Conservation (phyloP, 2,888 invertebrate genomes). For the Oasisia sp. region DNA sequence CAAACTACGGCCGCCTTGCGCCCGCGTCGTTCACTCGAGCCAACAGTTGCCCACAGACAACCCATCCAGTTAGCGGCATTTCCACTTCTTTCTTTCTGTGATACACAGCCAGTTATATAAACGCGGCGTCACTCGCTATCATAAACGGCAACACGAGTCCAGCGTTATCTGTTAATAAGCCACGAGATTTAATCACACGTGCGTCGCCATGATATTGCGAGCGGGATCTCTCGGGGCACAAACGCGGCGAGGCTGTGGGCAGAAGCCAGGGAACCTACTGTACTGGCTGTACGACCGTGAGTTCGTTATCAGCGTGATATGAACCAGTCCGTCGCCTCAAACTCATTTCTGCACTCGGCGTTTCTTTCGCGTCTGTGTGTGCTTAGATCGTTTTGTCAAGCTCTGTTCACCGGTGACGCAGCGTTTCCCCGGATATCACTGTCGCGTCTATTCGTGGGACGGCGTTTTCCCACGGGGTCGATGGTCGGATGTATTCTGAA, state of each 20-base stretch:
- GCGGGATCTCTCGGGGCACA: not conserved
- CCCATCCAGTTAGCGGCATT: not conserved
- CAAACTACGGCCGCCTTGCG: not conserved
- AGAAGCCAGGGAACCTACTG: not conserved
- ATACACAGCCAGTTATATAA: not conserved
- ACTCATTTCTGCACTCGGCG: not conserved
- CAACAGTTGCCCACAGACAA: not conserved
- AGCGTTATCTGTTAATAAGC: not conserved
- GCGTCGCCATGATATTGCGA: not conserved
- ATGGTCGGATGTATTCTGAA: not conserved
- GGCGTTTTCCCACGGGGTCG: not conserved
- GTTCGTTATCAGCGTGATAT: not conserved
- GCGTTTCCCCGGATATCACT: not conserved
- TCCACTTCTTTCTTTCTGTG: not conserved
- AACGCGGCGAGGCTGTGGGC: not conserved
- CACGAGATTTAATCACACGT: not conserved
- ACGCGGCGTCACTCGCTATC: not conserved
- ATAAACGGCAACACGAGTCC: not conserved
- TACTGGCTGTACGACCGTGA: not conserved
- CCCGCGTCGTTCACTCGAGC: not conserved
- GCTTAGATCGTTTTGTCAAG: not conserved
- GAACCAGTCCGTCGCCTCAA: not conserved
- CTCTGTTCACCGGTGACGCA: not conserved
- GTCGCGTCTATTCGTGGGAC: not conserved
- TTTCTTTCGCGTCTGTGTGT: not conserved